Conservation (phyloP, 2,113 vertebrate species). For the Xyrauchen texanus region DNA sequence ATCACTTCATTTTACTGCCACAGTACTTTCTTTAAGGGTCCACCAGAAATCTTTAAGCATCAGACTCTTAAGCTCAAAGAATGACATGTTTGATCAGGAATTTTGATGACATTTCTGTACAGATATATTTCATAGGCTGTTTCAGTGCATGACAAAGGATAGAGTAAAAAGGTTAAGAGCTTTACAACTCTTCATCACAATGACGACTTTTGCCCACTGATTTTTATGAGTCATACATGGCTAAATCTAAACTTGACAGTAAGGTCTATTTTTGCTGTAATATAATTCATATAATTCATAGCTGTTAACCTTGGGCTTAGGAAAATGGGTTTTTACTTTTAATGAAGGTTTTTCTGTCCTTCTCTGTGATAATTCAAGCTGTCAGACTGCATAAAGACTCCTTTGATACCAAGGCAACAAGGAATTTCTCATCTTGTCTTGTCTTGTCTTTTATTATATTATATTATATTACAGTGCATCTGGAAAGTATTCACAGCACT, state of each 20-base stretch:
- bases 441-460: no score
- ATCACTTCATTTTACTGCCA: no score
- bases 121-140: background rate
- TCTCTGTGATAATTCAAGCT: constrained; percentile 48
- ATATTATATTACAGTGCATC: no score
- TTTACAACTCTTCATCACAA: background rate
- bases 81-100: constrained; percentile 1
- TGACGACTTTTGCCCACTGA: background rate
- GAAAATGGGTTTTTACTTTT: background rate
- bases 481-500: no score
- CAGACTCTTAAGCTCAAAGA: no score
- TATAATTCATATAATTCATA: constrained; percentile 4
- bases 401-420: constrained; percentile 57
- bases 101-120: constrained; percentile 37
- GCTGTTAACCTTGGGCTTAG: constrained; percentile 22
- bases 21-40: no score
- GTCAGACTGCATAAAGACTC: constrained; percentile 55
- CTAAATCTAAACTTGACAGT: background rate
- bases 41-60: no score
- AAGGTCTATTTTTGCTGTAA: background rate
- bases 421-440: no score
- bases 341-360: constrained; percentile 36
- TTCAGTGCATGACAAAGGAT: background rate
- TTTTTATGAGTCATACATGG: background rate
- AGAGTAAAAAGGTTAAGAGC: no score